A percentile compares a stretch with the other conserved stretches of the same genome.
These are phyloP conservation scores for Craseonycteris thonglongyai DNA, from an alignment of 2,113 vertebrate genomes.

Conservation along the genomic window DNA sequence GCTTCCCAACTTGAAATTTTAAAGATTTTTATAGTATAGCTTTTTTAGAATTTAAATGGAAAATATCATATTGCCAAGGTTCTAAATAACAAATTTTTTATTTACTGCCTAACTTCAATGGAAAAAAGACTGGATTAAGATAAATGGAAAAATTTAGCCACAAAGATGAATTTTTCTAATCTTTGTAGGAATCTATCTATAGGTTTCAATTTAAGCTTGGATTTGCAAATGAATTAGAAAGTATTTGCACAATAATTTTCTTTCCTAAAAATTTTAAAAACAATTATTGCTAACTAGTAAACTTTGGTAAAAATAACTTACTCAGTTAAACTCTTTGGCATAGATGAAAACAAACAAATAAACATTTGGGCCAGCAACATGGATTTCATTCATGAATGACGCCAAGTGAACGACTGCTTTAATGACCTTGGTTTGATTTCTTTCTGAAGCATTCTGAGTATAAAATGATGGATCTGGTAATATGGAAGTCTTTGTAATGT, in stretches of 20 bases:
- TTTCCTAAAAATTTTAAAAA: constrained; percentile 18
- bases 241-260: not conserved
- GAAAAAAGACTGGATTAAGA: not conserved
- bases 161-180: not conserved
- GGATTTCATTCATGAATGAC: constrained; percentile 24
- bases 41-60: not conserved
- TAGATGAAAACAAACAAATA: not conserved
- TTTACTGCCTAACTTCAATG: constrained; percentile 4
- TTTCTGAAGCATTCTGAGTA: not conserved
- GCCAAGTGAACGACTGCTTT: not conserved
- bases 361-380: not conserved
- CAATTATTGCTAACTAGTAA: not conserved
- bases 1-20: not conserved
- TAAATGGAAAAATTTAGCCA: not conserved
- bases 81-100: constrained; percentile 26
- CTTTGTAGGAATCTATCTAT: not conserved
- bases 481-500: not conserved
- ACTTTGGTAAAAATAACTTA: constrained; percentile 18
- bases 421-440: constrained; percentile 13
- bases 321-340: constrained; percentile 28
- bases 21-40: not conserved
- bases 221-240: constrained; percentile 2
- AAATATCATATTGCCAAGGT: constrained; percentile 2
- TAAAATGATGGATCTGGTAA: constrained; percentile 26
- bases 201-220: not conserved